These are phyloP conservation scores for Apis cerana DNA, from an alignment of 1,140 invertebrate genomes.

Conservation along the genomic window DNA sequence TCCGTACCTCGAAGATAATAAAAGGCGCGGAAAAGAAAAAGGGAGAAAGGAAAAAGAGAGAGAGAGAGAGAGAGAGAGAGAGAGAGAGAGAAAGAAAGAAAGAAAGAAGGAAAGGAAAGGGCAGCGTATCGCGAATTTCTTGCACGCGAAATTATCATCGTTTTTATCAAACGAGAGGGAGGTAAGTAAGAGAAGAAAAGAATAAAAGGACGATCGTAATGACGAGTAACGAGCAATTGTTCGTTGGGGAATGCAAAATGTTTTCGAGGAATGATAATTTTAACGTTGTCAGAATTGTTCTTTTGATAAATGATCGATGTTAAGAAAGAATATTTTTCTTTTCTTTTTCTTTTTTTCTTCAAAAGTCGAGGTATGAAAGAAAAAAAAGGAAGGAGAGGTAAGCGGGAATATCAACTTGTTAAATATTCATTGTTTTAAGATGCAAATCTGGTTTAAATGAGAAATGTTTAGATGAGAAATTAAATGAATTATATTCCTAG, in stretches of 20 bases:
- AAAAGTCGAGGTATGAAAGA: background rate
- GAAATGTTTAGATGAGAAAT: too few relatives aligned
- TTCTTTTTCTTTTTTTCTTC: accelerated
- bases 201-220: background rate
- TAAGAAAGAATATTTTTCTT: too few relatives aligned
- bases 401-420: conserved; percentile 21
- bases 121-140: too few relatives aligned
- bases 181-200: background rate
- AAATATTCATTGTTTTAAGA: conserved; percentile 11
- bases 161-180: background rate
- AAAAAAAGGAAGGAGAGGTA: background rate
- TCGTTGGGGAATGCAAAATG: background rate
- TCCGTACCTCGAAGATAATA: conserved; percentile 31
- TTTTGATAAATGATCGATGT: conserved; percentile 7
- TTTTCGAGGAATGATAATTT: conserved; percentile 13
- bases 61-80: too few relatives aligned
- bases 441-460: background rate
- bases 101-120: too few relatives aligned
- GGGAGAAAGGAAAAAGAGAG: background rate
- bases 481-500: too few relatives aligned
- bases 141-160: too few relatives aligned
- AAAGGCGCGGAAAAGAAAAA: background rate
- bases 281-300: background rate
- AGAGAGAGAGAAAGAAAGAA: too few relatives aligned
- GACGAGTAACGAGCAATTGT: background rate